Conservation (phyloP, 2,797 vertebrate species). For the Gobionotothen gibberifrons region DNA sequence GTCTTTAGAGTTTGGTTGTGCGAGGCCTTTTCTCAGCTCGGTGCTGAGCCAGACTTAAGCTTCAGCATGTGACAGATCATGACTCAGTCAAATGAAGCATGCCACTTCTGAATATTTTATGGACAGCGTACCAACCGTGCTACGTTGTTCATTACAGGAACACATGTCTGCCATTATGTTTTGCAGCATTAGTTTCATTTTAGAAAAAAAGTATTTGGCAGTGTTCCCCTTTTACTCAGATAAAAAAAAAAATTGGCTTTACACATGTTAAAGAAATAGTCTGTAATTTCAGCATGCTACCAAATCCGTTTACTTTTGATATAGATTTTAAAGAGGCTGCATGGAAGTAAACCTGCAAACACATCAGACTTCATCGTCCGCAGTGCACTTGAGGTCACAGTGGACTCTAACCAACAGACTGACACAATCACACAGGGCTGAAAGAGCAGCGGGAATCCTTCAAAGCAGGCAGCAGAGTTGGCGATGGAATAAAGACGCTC, state of each 20-base stretch:
- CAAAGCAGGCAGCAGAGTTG: constrained; percentile 7
- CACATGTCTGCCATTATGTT: not conserved
- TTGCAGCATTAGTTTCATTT: constrained; percentile 1
- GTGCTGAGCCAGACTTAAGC: constrained; percentile 58
- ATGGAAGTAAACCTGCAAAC: not conserved
- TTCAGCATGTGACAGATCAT: constrained; percentile 70
- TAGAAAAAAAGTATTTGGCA: not conserved
- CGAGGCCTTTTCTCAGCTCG: not conserved
- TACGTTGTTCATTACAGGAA: not conserved
- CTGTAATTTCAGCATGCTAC: not conserved
- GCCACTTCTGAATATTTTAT: no score
- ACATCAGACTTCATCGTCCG: not conserved
- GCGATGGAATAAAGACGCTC: constrained; percentile 43
- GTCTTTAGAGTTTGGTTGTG: not conserved
- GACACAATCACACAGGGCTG: not conserved
- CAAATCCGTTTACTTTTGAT: not conserved
- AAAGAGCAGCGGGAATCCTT: constrained; percentile 30
- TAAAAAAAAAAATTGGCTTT: no score
- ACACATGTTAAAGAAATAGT: not conserved
- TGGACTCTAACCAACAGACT: constrained; percentile 14
- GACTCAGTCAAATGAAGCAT: constrained; percentile 3
- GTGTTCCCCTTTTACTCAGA: not conserved
- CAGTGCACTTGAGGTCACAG: constrained; percentile 7
- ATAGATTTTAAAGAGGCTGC: not conserved
- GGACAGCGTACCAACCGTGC: constrained; percentile 6